Percentiles rank a stretch among this genome's conserved stretches.
These are phyloP conservation scores for Aspidiotus destructor DNA, from an alignment of 2,888 invertebrate genomes.

Conservation along the genomic window DNA sequence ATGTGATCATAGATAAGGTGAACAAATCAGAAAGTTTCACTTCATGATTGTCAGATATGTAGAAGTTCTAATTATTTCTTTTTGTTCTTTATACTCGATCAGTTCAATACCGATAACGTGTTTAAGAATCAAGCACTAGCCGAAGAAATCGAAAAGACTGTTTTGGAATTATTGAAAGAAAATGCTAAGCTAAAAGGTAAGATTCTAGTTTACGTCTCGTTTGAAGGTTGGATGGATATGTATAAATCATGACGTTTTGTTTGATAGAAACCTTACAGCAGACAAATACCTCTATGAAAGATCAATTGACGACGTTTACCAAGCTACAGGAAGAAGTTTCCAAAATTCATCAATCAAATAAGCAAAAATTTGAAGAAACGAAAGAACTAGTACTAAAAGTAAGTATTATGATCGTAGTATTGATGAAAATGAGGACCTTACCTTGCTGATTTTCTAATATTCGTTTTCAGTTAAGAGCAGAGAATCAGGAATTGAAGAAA, in stretches of 20 bases:
- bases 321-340: constrained; percentile 57
- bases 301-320: constrained; percentile 53
- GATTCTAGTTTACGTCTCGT: no score
- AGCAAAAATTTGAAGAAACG: constrained; percentile 57
- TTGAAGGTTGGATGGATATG: no score
- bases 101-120: constrained; percentile 22
- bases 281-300: constrained; percentile 58
- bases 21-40: background rate
- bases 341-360: constrained; percentile 52
- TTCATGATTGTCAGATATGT: background rate
- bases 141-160: constrained; percentile 25
- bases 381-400: constrained; percentile 47
- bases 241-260: background rate
- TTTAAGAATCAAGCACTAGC: constrained; percentile 21
- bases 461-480: constrained; percentile 37
- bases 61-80: no score
- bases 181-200: constrained; percentile 25
- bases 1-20: constrained; percentile 18
- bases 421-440: background rate
- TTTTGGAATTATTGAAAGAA: constrained; percentile 24
- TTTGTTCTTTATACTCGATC: no score
- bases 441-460: constrained; percentile 1
- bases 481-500: constrained; percentile 37
- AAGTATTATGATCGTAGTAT: constrained; percentile 33
- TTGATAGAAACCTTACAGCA: constrained; percentile 50